Evolutionary conservation across 2,113 vertebrate genomes (phyloP).

Genomic region (Scophthalmus maximus): DNA sequence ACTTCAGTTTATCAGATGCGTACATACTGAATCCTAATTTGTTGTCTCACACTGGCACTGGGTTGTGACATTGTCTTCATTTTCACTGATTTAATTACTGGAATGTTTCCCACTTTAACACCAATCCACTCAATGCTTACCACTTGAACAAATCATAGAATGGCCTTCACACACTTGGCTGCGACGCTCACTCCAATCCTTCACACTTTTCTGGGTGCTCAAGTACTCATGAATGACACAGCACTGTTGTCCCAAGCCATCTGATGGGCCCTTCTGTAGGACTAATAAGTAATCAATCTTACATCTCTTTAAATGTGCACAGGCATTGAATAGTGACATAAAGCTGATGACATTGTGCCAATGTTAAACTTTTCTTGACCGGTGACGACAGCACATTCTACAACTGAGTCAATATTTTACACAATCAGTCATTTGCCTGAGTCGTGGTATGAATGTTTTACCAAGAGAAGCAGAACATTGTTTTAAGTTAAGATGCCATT

Average conservation of each 20-base stretch:
- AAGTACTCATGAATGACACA: constrained; percentile 35
- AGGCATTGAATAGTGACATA: constrained; percentile 14
- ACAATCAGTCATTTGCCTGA: background rate
- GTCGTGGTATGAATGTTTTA: too few species aligned
- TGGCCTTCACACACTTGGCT: constrained; percentile 21
- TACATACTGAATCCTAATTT: too few species aligned
- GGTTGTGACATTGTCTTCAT: constrained; percentile 9
- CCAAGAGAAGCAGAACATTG: background rate
- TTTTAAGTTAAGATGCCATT: too few species aligned
- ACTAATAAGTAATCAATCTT: constrained; percentile 50
- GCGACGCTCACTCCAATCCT: background rate
- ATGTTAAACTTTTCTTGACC: background rate
- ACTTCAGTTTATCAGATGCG: too few species aligned
- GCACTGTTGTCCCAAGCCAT: constrained; percentile 14
- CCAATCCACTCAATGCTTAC: constrained; percentile 21
- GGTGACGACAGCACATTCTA: background rate
- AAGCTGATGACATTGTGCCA: background rate
- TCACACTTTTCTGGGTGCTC: constrained; percentile 33
- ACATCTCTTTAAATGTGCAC: constrained; percentile 36
- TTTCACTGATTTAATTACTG: constrained; percentile 30
- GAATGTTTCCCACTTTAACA: constrained; percentile 17
- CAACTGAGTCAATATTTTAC: background rate
- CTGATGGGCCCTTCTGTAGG: constrained; percentile 20
- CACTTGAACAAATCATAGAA: constrained; percentile 16
- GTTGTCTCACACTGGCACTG: background rate